Base-by-base conservation (phyloP, 2,113 vertebrate species). In the Mus pahari region DNA sequence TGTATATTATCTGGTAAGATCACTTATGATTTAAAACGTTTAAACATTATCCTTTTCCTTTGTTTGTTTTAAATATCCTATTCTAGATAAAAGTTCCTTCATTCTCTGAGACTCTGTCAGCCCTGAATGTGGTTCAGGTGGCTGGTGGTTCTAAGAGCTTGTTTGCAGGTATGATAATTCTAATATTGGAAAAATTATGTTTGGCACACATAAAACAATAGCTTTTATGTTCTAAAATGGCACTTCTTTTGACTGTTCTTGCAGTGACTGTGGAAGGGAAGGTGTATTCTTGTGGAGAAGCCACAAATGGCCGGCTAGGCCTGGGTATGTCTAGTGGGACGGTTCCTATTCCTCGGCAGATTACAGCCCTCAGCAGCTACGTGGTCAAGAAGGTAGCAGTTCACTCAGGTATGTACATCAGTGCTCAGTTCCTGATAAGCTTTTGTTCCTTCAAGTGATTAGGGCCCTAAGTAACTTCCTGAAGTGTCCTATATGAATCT, bases 321-420 rank as follows among this genome's bases (percentile, higher is more conserved):
- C 98, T 99, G 94, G 99, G 99, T 48, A 98, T 99, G 94, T 99
- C 99, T 90, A 99, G 99, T 42, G 99, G 99, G 71, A 99, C 99
- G 3, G 99, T 99, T 96, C 99, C 99, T 50, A 99, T 99, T 94
- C 99, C 99, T 0, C 98, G 99, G 20, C 99, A 99, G 98, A 99
- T 99, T 96, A 99, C 99, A 0, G 99, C 99, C 16, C 99, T 99
- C 88, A 99, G 99, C 97, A 99, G 99, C 98, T 99, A 99, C 0
- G 99, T 99, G 82, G 99, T 99, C 92, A 99, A 99, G 99, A 99
- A 99, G 97, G 99, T 99, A 48, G 99, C 99, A 1, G 99, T 99
- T 95, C 99, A 99, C 96, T 99, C 99, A 98, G 99, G 99, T 99
- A 98, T 42, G 36, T 17, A 8, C 42, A 0, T 90, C n/a, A 66